A percentile compares a stretch with the other conserved stretches of the same genome.
Conservation (phyloP, 2,797 vertebrate genomes). For the Natrix natrix region DNA sequence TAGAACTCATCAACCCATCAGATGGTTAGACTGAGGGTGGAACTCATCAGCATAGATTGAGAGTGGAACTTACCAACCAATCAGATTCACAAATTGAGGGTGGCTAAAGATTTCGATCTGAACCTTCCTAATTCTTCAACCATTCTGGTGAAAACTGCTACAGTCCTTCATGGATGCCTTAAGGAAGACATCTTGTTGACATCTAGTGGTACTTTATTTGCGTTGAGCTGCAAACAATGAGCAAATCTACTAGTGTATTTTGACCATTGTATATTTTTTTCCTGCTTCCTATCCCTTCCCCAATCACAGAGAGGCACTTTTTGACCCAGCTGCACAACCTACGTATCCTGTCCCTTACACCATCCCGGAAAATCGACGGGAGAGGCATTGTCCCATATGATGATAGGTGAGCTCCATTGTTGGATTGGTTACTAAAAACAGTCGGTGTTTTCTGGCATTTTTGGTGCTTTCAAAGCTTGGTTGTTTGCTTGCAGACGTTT, state of each 20-base stretch:
- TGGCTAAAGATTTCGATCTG: not conserved
- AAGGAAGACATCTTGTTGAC: not conserved
- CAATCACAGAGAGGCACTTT: slow-evolving; percentile 79
- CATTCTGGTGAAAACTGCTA: not conserved
- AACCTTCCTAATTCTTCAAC: not conserved
- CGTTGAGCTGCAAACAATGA: too few relatives aligned
- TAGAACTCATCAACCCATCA: not conserved
- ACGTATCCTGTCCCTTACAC: slow-evolving; percentile 83
- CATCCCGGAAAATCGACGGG: slow-evolving; percentile 83
- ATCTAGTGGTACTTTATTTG: not conserved
- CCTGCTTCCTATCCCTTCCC: not conserved
- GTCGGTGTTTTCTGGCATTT: not conserved
- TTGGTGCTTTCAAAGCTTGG: not conserved
- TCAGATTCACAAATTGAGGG: not conserved
- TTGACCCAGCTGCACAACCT: slow-evolving; percentile 78
- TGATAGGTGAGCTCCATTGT: slow-evolving; percentile 78
- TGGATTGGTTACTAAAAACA: not conserved
- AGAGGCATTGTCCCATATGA: slow-evolving; percentile 86
- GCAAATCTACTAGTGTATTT: not conserved
- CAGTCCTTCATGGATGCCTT: not conserved
- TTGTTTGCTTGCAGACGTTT: not conserved
- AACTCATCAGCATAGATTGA: not conserved
- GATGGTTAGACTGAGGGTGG: not conserved
- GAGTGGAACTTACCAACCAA: not conserved
- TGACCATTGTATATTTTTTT: slow-evolving; percentile 50